Percentiles rank a stretch among this genome's conserved stretches.
Conservation (phyloP, 2,797 vertebrate species). For the Tolypeutes matacus region DNA sequence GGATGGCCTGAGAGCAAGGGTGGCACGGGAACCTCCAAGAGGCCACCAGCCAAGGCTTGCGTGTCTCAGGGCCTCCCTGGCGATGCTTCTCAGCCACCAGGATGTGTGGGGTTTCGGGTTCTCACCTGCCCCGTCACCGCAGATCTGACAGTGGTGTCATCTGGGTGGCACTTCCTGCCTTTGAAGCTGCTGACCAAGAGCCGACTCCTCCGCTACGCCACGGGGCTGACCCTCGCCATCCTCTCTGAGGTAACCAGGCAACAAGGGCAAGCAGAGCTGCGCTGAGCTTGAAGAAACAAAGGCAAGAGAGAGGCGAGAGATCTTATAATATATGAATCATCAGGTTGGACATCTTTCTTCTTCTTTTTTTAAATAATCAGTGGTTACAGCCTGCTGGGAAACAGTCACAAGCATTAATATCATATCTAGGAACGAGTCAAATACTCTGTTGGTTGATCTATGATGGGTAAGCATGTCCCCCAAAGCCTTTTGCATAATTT, state of each 20-base stretch:
- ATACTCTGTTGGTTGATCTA: slow-evolving; percentile 34
- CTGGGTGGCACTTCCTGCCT: not conserved
- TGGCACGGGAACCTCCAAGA: not conserved
- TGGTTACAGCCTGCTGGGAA: slow-evolving; percentile 56
- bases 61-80: not conserved
- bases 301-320: not conserved
- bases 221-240: not conserved
- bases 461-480: not conserved
- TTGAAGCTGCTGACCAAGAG: not conserved
- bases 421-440: slow-evolving; percentile 52
- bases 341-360: not conserved
- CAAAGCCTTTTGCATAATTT: slow-evolving; percentile 6
- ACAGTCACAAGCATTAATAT: not conserved
- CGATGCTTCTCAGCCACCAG: not conserved
- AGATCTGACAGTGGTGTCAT: not conserved
- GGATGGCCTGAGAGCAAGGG: not conserved
- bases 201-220: not conserved
- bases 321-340: not conserved
- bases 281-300: not conserved
- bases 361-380: not conserved
- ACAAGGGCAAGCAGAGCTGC: not conserved
- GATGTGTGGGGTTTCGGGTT: not conserved
- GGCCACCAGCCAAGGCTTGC: not conserved
- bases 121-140: not conserved
- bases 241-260: not conserved